Evolutionary conservation across 1,140 invertebrate species (phyloP).

Genomic region (Venturia canescens): DNA sequence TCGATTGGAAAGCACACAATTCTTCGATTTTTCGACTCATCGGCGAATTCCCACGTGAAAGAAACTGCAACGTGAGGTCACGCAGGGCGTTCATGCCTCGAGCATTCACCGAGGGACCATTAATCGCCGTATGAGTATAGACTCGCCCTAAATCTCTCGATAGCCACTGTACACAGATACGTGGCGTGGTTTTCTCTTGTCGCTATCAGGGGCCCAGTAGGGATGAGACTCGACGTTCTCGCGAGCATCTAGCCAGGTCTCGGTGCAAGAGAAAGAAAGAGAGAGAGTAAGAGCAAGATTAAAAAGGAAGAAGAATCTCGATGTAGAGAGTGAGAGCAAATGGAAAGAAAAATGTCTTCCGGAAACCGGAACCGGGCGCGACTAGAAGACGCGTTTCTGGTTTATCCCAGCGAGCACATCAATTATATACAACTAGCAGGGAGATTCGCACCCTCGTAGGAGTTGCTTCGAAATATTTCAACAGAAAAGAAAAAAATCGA

Average conservation of each 20-base stretch:
- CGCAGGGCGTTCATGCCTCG: background rate
- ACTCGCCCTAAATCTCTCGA: slow-evolving; percentile 67
- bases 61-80: background rate
- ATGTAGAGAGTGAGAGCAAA: slow-evolving; percentile 38
- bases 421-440: slow-evolving; percentile 59
- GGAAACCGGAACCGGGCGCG: slow-evolving; percentile 70
- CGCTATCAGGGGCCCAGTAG: slow-evolving; percentile 18
- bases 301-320: slow-evolving; percentile 25
- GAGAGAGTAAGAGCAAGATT: slow-evolving; percentile 54
- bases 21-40: background rate
- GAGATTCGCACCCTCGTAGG: slow-evolving; percentile 12
- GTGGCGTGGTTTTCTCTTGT: background rate
- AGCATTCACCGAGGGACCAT: slow-evolving; percentile 54
- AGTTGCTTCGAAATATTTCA: background rate
- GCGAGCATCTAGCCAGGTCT: slow-evolving; percentile 41
- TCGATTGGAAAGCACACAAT: background rate
- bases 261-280: slow-evolving; percentile 49
- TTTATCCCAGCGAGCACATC: slow-evolving; percentile 56
- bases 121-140: slow-evolving; percentile 58
- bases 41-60: background rate
- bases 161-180: background rate
- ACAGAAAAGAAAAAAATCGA: background rate
- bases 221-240: slow-evolving; percentile 47
- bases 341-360: slow-evolving; percentile 58
- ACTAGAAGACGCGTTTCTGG: slow-evolving; percentile 63